A percentile compares a stretch with the other conserved stretches of the same genome.
These are phyloP conservation scores for Apamea monoglypha DNA, from an alignment of 2,888 invertebrate species.

Conservation along the genomic window DNA sequence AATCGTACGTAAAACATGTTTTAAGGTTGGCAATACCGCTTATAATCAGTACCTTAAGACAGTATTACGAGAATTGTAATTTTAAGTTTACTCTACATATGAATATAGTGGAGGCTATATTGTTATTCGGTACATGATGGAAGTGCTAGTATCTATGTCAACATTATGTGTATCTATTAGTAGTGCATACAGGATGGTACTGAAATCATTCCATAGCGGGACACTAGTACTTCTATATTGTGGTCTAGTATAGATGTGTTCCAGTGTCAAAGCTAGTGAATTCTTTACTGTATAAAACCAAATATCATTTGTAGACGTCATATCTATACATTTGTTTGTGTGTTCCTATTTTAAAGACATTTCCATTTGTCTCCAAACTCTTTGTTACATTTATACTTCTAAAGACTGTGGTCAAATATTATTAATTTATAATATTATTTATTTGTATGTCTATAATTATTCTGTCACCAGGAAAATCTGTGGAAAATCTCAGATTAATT, in stretches of 20 bases:
- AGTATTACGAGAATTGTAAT: slow-evolving; percentile 82
- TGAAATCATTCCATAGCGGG: slow-evolving; percentile 81
- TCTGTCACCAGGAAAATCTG: slow-evolving; percentile 82
- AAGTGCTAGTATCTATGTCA: slow-evolving; percentile 72
- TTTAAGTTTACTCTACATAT: slow-evolving; percentile 78
- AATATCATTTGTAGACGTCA: slow-evolving; percentile 79
- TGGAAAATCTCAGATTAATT: slow-evolving; percentile 83
- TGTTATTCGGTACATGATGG: slow-evolving; percentile 74
- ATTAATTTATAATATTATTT: slow-evolving; percentile 89
- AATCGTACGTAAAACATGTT: slow-evolving; percentile 78
- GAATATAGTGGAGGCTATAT: slow-evolving; percentile 84
- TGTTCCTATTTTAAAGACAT: slow-evolving; percentile 88
- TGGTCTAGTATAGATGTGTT: slow-evolving; percentile 63
- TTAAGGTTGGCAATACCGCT: slow-evolving; percentile 80
- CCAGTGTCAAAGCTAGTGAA: slow-evolving; percentile 70
- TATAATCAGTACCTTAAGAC: slow-evolving; percentile 82
- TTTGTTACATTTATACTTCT: slow-evolving; percentile 83
- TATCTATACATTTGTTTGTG: slow-evolving; percentile 77
- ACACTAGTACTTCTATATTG: slow-evolving; percentile 72
- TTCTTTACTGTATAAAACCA: slow-evolving; percentile 80
- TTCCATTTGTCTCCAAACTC: slow-evolving; percentile 75
- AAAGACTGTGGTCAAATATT: slow-evolving; percentile 88
- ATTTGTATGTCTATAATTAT: slow-evolving; percentile 87
- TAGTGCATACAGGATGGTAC: slow-evolving; percentile 71
- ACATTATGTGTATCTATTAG: slow-evolving; percentile 51